Evolutionary conservation across 2,113 vertebrate genomes (phyloP), one percentile per base, ranked within the genome.

Genomic region (Macrotus californicus): DNA sequence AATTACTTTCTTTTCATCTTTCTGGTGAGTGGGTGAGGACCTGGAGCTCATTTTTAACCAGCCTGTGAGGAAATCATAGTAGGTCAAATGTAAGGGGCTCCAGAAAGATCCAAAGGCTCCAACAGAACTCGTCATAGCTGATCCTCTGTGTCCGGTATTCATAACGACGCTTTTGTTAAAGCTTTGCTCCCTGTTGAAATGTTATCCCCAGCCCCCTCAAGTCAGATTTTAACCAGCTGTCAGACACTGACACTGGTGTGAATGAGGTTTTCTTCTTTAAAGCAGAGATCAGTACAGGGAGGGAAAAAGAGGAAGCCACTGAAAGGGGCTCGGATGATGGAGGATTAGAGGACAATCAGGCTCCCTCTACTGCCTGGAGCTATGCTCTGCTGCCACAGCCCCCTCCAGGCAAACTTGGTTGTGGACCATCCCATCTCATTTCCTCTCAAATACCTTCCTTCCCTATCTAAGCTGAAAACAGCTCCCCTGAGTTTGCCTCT

Each of bases 201-300:
- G 36, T 15, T 84, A 59, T 36, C 4, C 2, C 9, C 46, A 24
- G 6, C 31, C 5, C 2, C 50, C 75, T 19, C 21, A 36, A 43
- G n/a, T 43, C 29, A 59, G n/a, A 54, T 29, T 79, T 80, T n/a
- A 34, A 56, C 77, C 56, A 81, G 9, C 48, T 59, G 4, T 73
- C 69, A 75, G 75, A 84, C 10, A 46, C 2, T 26, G 22, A 22
- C 6, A 11, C 34, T 7, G 39, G 48, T 54, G 19, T 56, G 34
- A 67, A 85, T 59, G 46, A 77, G 61, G 29, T 64, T 18, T 75
- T 84, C 84, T 52, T 80, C 50, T 93, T 86, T 61, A 64, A 77
- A 86, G 52, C 22, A 92, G 52, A 84, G 19, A 92, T 41, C 46
- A 48, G 4, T 6, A 34, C 46, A 91, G 43, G 22, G 12, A 50